Evolutionary conservation across 2,888 invertebrate genomes (phyloP).

Genomic region (Buathra laborator): DNA sequence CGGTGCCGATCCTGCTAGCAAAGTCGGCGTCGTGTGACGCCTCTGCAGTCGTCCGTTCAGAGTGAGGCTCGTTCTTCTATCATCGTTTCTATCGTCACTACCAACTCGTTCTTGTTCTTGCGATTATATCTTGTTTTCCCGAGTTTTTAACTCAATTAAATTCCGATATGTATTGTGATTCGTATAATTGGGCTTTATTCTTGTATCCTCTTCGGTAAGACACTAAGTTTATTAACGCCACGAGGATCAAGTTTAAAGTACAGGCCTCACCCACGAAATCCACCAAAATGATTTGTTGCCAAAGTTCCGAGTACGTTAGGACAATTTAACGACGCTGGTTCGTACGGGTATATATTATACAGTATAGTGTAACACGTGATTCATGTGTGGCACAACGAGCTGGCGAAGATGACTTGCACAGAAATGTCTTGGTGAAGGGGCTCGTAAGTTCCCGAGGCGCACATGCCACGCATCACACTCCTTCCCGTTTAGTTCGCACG

Average conservation of each 20-base stretch:
- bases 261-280: background rate
- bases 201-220: background rate
- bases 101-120: slow-evolving; percentile 18
- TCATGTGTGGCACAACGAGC: slow-evolving; percentile 48
- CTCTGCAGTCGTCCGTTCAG: slow-evolving; percentile 78
- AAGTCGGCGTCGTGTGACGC: slow-evolving; percentile 78
- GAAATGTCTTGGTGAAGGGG: slow-evolving; percentile 50
- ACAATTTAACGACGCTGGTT: slow-evolving; percentile 31
- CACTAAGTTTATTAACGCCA: background rate
- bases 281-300: slow-evolving; percentile 27
- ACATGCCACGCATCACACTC: slow-evolving; percentile 26
- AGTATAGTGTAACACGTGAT: slow-evolving; percentile 24
- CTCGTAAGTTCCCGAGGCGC: slow-evolving; percentile 22
- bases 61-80: slow-evolving; percentile 56
- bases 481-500: slow-evolving; percentile 24
- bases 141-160: background rate
- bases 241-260: background rate
- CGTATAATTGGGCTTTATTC: background rate
- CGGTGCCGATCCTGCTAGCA: slow-evolving; percentile 56
- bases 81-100: slow-evolving; percentile 27
- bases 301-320: slow-evolving; percentile 18
- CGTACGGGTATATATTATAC: slow-evolving; percentile 1
- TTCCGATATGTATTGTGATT: background rate
- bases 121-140: background rate
- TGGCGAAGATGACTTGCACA: slow-evolving; percentile 39